Base-by-base conservation (phyloP, 2,113 vertebrate genomes). In the Martes martes region DNA sequence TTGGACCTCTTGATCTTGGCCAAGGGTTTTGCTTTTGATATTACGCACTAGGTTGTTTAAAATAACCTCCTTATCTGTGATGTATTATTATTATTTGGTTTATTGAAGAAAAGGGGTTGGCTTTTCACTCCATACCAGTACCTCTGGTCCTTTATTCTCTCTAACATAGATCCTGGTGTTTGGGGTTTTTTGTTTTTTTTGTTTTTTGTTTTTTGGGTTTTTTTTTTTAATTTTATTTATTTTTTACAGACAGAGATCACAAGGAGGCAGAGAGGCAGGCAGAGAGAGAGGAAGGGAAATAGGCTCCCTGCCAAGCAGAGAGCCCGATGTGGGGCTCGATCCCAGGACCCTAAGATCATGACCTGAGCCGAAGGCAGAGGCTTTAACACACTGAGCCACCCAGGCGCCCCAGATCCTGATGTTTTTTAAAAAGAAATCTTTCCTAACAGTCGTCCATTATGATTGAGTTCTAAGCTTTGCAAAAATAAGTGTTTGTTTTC, bases 401-500 rank as follows among this genome's bases (percentile, higher is more conserved):
- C 36, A 36, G 36, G 36, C 36, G 36, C 36, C 36, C 36, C 36
- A 1, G 33, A 39, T 86, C 39, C 52, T 47, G 0, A 23, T 23
- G 26, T 28, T 94, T 92, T 89, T 96, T 50, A 28, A 2, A 88
- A 0, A 2, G 18, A 47, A 3, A 82, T 74, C 71, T 94, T 83
- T 73, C 21, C 24, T 39, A 78, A 80, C 28, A 78, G 0, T 71
- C 2, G 2, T 93, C 52, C 39, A 21, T 96, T 97, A 87, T 42
- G n/a, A 93, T 94, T 95, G 95, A 10, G 9, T 69, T 92, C 74
- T 55, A 47, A 4, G 55, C 59, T 93, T 96, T 87, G 50, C 50
- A 96, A 71, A 94, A 93, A 67, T 89, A 28, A 47, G 14, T 36
- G 65, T 94, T 97, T 96, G 65, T 94, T 97, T 96, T 95, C 52